Percentiles rank a stretch among this genome's conserved stretches.
These are phyloP conservation scores for Chrysomela aeneicollis DNA, from an alignment of 2,888 invertebrate species.

Conservation along the genomic window DNA sequence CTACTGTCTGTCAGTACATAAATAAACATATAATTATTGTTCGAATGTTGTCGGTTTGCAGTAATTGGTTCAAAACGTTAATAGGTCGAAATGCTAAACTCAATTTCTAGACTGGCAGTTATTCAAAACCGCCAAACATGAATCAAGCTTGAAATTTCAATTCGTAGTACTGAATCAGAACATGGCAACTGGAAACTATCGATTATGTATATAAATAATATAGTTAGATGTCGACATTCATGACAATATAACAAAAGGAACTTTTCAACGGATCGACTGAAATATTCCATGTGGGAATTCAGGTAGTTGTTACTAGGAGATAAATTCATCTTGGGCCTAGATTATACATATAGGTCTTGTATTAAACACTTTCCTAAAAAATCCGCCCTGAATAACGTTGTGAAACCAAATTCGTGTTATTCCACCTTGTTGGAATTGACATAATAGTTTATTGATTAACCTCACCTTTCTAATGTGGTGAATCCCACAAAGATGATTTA, in stretches of 20 bases:
- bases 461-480: background rate
- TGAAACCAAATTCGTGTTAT: too few species aligned
- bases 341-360: too few species aligned
- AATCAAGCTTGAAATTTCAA: background rate
- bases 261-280: background rate
- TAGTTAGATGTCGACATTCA: slow-evolving; percentile 1
- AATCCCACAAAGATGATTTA: background rate
- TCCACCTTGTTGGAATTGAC: too few species aligned
- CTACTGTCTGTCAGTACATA: too few species aligned
- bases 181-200: background rate
- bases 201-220: background rate
- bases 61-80: background rate
- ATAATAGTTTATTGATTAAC: too few species aligned
- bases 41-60: background rate
- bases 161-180: slow-evolving; percentile 12
- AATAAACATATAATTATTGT: background rate
- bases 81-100: background rate
- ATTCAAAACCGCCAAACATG: slow-evolving; percentile 7
- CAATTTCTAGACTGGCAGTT: background rate
- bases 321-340: too few species aligned
- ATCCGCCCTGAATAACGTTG: too few species aligned
- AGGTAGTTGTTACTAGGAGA: too few species aligned
- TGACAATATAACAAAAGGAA: background rate
- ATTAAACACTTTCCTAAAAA: too few species aligned
- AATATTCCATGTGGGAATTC: too few species aligned